phyloP scores from a whole-genome alignment of 1,140 invertebrate genomes.

The Physella acuta region DNA sequence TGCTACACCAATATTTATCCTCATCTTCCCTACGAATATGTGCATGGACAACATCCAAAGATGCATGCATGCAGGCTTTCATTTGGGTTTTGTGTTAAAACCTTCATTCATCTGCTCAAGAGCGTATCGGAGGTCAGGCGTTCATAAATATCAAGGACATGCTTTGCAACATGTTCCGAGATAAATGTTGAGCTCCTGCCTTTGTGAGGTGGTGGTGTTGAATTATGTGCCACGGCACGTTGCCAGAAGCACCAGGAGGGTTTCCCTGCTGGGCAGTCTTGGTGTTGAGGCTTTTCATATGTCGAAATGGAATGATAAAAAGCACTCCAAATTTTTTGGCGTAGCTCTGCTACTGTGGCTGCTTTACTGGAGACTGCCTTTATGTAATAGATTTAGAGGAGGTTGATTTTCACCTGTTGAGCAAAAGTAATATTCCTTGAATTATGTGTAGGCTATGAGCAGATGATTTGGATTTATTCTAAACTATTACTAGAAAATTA shows the following conservation, averaged over 20 bases:
- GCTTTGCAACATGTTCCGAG: neutral
- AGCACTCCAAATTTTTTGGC: neutral
- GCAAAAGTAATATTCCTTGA: no score
- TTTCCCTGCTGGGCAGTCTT: neutral
- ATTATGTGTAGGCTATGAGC: no score
- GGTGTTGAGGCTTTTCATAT: neutral
- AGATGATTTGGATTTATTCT: no score
- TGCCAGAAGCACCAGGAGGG: neutral
- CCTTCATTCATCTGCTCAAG: neutral
- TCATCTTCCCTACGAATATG: no score
- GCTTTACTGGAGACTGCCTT: neutral
- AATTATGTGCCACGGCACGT: neutral
- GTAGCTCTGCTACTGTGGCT: neutral
- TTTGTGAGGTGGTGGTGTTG: neutral
- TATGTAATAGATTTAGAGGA: neutral
- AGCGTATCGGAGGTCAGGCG: neutral
- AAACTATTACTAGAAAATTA: no score
- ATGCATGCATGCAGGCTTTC: no score
- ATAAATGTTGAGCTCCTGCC: neutral
- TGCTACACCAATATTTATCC: no score
- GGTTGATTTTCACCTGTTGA: neutral
- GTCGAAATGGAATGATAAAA: neutral
- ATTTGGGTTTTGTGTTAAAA: no score
- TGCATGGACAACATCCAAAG: no score
- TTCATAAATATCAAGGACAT: neutral